Conservation (phyloP, 2,888 invertebrate genomes). For the Anorthoa munda region DNA sequence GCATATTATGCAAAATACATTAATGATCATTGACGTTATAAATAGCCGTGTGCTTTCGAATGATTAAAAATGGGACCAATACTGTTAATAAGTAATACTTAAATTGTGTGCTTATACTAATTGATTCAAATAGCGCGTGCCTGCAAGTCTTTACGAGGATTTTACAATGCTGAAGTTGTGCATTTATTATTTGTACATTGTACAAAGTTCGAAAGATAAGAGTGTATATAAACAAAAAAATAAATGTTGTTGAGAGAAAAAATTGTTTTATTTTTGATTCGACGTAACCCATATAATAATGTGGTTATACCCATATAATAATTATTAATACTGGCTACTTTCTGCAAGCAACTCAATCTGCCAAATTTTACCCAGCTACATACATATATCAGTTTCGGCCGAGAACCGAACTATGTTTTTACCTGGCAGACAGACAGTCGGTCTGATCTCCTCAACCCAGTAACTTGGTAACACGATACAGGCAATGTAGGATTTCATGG, state of each 20-base stretch:
- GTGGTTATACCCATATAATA: too few relatives aligned
- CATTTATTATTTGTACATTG: conserved; percentile 90
- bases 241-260: conserved; percentile 87
- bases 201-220: conserved; percentile 85
- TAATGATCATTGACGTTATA: conserved; percentile 44
- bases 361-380: background rate
- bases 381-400: too few relatives aligned
- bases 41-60: conserved; percentile 73
- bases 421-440: too few relatives aligned
- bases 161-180: conserved; percentile 91
- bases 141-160: conserved; percentile 78
- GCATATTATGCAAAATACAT: conserved; percentile 45
- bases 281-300: too few relatives aligned
- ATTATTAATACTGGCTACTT: background rate
- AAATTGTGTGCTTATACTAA: conserved; percentile 77
- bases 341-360: background rate
- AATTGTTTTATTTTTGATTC: conserved; percentile 64
- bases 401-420: too few relatives aligned
- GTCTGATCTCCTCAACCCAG: too few relatives aligned
- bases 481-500: too few relatives aligned
- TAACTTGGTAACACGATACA: too few relatives aligned
- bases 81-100: conserved; percentile 70
- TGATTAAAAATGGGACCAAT: conserved; percentile 86
- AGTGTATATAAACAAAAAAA: conserved; percentile 87
- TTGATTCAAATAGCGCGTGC: conserved; percentile 77